Evolutionary conservation across 2,113 vertebrate species (phyloP).

Genomic region (Triplophysa tibetana): DNA sequence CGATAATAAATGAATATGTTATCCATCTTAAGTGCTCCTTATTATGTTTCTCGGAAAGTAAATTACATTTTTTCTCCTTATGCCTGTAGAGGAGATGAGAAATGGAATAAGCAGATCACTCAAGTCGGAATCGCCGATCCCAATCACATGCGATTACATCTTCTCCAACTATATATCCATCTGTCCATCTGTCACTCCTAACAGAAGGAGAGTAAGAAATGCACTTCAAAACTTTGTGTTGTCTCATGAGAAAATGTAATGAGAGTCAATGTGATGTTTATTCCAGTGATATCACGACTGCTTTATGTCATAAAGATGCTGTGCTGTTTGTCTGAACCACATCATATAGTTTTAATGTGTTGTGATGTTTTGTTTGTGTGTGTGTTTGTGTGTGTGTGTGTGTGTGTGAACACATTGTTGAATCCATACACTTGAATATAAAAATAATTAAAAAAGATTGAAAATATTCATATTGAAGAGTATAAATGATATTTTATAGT

Average conservation of each 20-base stretch:
- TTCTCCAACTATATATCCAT: slow-evolving; percentile 37
- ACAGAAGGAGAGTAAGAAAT: background rate
- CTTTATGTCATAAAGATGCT: slow-evolving; percentile 11
- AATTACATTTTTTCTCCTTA: slow-evolving; percentile 52
- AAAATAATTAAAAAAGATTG: too few relatives aligned
- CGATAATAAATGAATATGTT: slow-evolving; percentile 55
- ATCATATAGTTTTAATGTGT: background rate
- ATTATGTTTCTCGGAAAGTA: slow-evolving; percentile 50
- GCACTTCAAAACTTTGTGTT: slow-evolving; percentile 6
- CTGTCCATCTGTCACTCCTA: slow-evolving; percentile 4
- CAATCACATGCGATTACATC: slow-evolving; percentile 49
- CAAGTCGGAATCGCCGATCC: slow-evolving; percentile 45
- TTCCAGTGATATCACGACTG: background rate
- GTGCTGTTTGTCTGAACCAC: background rate
- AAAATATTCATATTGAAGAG: too few relatives aligned
- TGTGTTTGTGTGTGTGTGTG: background rate
- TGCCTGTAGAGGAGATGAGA: slow-evolving; percentile 33
- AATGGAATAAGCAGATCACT: slow-evolving; percentile 46
- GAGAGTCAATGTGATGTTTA: slow-evolving; percentile 6
- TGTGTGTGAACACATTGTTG: background rate
- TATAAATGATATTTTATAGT: too few relatives aligned
- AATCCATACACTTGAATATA: background rate
- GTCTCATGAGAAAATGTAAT: background rate
- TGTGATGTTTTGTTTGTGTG: background rate
- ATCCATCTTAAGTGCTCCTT: slow-evolving; percentile 54